Conservation (phyloP, 1,140 invertebrate species). For the Amyelois transitella region DNA sequence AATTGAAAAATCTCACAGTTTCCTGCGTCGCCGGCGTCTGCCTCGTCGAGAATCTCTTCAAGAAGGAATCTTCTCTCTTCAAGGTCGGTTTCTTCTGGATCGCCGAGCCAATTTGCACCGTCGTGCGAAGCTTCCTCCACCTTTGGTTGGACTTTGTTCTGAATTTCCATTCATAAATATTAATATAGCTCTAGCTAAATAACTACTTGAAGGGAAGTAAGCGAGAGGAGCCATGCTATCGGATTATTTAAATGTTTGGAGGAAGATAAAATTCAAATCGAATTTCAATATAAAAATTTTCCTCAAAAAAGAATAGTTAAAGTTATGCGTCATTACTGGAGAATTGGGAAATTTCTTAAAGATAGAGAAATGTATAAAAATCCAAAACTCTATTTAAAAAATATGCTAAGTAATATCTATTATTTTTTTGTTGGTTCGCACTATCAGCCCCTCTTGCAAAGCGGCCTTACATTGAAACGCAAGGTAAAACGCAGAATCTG, state of each 20-base stretch:
- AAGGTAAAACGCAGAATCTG: neutral
- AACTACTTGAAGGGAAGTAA: slow-evolving; percentile 20
- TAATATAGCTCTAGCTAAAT: neutral
- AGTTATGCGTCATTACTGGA: neutral
- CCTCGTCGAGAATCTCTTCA: slow-evolving; percentile 94
- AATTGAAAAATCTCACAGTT: slow-evolving; percentile 72
- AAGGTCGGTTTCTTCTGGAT: slow-evolving; percentile 91
- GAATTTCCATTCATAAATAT: slow-evolving; percentile 28
- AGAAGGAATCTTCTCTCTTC: slow-evolving; percentile 94
- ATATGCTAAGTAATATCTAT: slow-evolving; percentile 3
- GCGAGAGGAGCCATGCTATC: slow-evolving; percentile 37
- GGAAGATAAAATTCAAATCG: neutral
- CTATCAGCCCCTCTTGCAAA: neutral
- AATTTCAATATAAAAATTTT: neutral
- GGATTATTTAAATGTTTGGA: slow-evolving; percentile 23
- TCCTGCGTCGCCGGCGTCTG: slow-evolving; percentile 92
- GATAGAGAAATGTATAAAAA: slow-evolving; percentile 10
- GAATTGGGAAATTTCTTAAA: neutral
- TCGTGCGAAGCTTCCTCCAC: slow-evolving; percentile 95
- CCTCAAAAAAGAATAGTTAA: neutral
- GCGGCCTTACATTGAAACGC: neutral
- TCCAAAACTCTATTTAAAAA: slow-evolving; percentile 2
- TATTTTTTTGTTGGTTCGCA: neutral
- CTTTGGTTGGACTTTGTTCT: slow-evolving; percentile 93
- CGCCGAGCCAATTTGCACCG: slow-evolving; percentile 92